These are phyloP conservation scores for Aphidius ervi DNA, from an alignment of 1,140 invertebrate species.

Conservation along the genomic window DNA sequence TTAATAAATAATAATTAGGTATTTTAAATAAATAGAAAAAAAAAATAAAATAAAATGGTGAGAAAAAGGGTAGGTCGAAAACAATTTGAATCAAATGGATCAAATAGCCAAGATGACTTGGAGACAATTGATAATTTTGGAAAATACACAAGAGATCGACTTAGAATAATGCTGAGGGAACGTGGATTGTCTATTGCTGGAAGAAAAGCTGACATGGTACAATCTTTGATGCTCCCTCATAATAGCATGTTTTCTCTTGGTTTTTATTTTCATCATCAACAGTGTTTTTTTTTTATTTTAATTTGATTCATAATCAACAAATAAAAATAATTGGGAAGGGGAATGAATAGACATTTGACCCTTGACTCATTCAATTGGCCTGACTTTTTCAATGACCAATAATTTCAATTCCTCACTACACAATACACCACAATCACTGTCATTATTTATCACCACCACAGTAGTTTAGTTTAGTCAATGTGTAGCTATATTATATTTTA, in stretches of 20 bases:
- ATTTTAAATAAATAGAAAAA: no score
- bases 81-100: conserved; percentile 22
- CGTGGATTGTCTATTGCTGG: conserved; percentile 31
- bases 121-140: conserved; percentile 25
- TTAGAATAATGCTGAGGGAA: conserved; percentile 34
- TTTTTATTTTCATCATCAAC: conserved; percentile 9
- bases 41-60: conserved; percentile 22
- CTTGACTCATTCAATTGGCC: conserved; percentile 14
- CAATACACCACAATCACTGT: conserved; percentile 4
- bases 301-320: conserved; percentile 9
- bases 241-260: neutral
- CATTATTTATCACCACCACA: neutral
- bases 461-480: no score
- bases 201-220: conserved; percentile 36
- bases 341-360: conserved; percentile 18
- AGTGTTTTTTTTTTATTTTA: conserved; percentile 7
- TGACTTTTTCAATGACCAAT: conserved; percentile 16
- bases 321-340: conserved; percentile 20
- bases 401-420: conserved; percentile 14
- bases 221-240: conserved; percentile 8
- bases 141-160: conserved; percentile 31
- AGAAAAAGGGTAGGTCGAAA: conserved; percentile 33
- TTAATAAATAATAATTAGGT: no score
- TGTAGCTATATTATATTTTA: no score
- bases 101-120: conserved; percentile 26